These are phyloP conservation scores for Oreochromis tanganicae DNA, from an alignment of 2,113 vertebrate genomes.

Conservation along the genomic window DNA sequence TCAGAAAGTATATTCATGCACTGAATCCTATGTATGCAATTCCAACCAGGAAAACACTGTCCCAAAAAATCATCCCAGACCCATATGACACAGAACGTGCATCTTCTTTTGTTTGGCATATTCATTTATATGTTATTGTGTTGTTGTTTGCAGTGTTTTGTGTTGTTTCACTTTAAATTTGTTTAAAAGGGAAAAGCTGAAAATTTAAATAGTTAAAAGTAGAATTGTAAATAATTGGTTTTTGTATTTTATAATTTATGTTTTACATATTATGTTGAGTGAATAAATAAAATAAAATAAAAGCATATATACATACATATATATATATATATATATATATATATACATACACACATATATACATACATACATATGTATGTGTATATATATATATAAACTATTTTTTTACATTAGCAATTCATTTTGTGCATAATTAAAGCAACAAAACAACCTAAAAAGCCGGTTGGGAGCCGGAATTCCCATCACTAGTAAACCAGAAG, in stretches of 20 bases:
- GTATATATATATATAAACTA: not conserved
- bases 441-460: not conserved
- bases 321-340: not conserved
- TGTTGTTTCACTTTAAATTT: not conserved
- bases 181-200: not conserved
- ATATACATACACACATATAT: not conserved
- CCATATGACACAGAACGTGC: not conserved
- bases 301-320: not conserved
- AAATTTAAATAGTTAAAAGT: not conserved
- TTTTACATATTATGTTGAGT: not conserved
- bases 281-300: not conserved
- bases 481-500: not conserved
- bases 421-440: not conserved
- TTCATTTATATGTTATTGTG: not conserved
- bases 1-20: not conserved
- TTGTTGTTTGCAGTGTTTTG: not conserved
- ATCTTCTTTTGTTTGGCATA: not conserved
- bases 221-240: not conserved
- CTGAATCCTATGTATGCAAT: not conserved
- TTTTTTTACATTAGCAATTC: not conserved
- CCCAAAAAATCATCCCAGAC: not conserved
- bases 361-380: not conserved
- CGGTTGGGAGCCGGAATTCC: accelerated
- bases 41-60: accelerated
- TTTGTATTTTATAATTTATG: not conserved